Conservation (phyloP, 2,113 vertebrate genomes). For the Limnothrissa miodon region DNA sequence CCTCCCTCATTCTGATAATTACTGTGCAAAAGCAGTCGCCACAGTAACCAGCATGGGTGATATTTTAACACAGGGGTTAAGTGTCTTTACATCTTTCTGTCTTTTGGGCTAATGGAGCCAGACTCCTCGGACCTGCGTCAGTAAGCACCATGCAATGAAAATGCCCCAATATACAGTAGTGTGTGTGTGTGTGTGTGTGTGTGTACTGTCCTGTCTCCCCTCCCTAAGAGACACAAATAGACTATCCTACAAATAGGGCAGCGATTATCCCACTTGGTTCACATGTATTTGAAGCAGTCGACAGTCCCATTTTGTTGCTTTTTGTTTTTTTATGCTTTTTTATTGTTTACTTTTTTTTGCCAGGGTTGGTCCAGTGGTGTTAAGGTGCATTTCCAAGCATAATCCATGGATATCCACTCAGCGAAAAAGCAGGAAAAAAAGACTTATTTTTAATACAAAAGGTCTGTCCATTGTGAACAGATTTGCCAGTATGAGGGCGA, state of each 20-base stretch:
- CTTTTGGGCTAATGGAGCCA: neutral
- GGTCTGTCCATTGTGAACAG: neutral
- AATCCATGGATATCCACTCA: neutral
- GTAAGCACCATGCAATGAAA: neutral
- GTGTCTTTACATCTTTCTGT: conserved; percentile 11
- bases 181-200: neutral
- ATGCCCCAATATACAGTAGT: neutral
- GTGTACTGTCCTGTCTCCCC: neutral
- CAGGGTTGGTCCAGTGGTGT: neutral
- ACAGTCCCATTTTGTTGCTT: neutral
- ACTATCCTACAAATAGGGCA: no score
- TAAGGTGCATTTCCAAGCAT: neutral
- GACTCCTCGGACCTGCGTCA: neutral
- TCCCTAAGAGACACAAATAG: neutral
- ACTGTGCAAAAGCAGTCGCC: neutral
- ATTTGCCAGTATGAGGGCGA: neutral
- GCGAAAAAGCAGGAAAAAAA: neutral
- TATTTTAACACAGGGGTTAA: conserved; percentile 6
- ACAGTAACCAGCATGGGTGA: neutral
- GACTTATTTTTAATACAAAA: neutral
- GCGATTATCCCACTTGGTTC: neutral
- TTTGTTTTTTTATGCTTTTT: neutral
- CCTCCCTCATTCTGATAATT: neutral
- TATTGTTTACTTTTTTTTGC: neutral
- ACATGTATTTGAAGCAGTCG: neutral